Base-by-base conservation (phyloP, 2,113 vertebrate genomes). In the Austrofundulus limnaeus region DNA sequence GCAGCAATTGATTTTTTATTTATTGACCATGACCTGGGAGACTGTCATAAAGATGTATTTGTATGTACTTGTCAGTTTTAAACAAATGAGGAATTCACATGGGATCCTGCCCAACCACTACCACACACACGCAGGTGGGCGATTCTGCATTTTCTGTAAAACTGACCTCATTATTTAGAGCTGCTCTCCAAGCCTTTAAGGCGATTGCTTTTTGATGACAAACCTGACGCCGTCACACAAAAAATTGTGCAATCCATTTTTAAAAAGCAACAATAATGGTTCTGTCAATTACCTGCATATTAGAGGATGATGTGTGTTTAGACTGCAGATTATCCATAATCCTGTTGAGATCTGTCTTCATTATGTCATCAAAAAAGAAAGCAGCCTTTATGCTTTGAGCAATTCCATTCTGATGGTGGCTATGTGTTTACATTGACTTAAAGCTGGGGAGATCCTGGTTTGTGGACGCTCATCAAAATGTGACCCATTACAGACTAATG, bases 321-420 rank as follows among this genome's bases (percentile, higher is more conserved):
- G 24, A 51, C 39, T 54, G 57, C 62, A 83, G 86, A 85, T 87
- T 87, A 87, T 66, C 61, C 14, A 20, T 87, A 87, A 88, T 88
- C 83, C 85, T 56, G 50, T 78, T 42, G 69, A 82, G 64, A 83
- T 69, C 79, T 68, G 3, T 82, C 75, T 42, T 47, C 66, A 71
- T 85, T 84, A 46, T 70, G 58, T 47, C 66, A 78, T 86, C 75
- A 77, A 76, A 62, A 51, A 28, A 81, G 72, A 86, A 76, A 67
- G 66, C 55, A 28, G 47, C 60, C 61, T 50, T 53, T 53, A 71
- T 3, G 54, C 72, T 61, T 46, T 2, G 11, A 69, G 46, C 79
- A 82, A 83, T 87, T 72, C 76, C 49, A 64, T 83, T 85, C 86
- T 82, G 68, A 82, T 79, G 76, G 69, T 49, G 61, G 47, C 28